Percentiles rank a stretch among this genome's conserved stretches.
These are phyloP conservation scores for Pseudobourletiella spinata DNA, from an alignment of 1,140 invertebrate species.

Conservation along the genomic window DNA sequence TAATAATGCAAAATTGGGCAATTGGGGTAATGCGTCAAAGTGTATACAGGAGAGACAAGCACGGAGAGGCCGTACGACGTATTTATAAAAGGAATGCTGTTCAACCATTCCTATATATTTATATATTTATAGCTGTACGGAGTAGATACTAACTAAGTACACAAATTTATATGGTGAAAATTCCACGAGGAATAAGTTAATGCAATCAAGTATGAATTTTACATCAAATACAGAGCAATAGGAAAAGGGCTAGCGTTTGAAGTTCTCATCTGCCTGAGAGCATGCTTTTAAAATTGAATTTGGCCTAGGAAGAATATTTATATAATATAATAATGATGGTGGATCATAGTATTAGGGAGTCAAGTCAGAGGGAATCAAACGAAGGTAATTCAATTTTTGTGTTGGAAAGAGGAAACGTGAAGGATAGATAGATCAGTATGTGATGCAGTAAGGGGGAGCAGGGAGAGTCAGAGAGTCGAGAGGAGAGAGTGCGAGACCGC, in stretches of 20 bases:
- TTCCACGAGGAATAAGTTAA: constrained; percentile 10
- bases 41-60: neutral
- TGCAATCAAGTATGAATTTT: constrained; percentile 13
- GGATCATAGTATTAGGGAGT: constrained; percentile 14
- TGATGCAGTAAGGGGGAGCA: too few species aligned
- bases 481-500: neutral
- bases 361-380: constrained; percentile 15
- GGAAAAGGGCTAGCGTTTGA: constrained; percentile 2
- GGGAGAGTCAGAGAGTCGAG: neutral
- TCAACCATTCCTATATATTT: too few species aligned
- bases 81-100: too few species aligned
- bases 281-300: constrained; percentile 14
- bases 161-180: constrained; percentile 6
- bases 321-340: constrained; percentile 15
- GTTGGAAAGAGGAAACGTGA: constrained; percentile 4
- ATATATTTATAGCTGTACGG: too few species aligned
- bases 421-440: neutral
- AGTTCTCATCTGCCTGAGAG: constrained; percentile 11
- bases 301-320: constrained; percentile 9
- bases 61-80: too few species aligned
- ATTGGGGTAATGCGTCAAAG: neutral
- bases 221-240: constrained; percentile 10
- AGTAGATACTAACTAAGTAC: too few species aligned
- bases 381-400: constrained; percentile 15
- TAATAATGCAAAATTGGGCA: constrained; percentile 9